phyloP scores from a whole-genome alignment of 2,888 invertebrate species.

The Muscina levida region DNA sequence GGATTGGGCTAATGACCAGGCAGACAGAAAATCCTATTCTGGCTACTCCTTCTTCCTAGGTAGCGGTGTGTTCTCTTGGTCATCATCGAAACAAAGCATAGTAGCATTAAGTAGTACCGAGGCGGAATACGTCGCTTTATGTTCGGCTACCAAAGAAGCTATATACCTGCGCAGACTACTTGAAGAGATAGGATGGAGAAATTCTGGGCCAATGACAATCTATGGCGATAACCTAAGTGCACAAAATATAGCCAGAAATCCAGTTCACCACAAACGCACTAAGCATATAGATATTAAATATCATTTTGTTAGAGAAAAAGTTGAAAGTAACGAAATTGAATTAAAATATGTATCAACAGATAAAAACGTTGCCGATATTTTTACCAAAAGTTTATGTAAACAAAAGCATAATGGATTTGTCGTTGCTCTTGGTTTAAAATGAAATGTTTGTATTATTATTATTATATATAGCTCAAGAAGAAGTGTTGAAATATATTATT shows the following conservation, averaged over 20 bases:
- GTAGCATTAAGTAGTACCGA: slow-evolving; percentile 52
- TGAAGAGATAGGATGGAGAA: slow-evolving; percentile 6
- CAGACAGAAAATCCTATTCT: slow-evolving; percentile 51
- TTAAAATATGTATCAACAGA: slow-evolving; percentile 34
- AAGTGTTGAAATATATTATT: too few species aligned
- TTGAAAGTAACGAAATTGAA: background rate
- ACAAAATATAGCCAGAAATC: slow-evolving; percentile 17
- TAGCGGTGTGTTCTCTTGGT: slow-evolving; percentile 59
- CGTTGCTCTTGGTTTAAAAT: too few species aligned
- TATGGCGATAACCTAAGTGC: slow-evolving; percentile 42
- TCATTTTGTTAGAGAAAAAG: slow-evolving; percentile 38
- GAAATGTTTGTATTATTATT: too few species aligned
- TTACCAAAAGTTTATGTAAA: slow-evolving; percentile 48
- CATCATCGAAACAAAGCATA: slow-evolving; percentile 55
- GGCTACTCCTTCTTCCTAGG: slow-evolving; percentile 56
- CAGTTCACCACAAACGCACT: slow-evolving; percentile 23
- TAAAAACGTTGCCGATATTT: slow-evolving; percentile 28
- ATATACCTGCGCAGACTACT: slow-evolving; percentile 49
- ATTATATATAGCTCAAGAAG: too few species aligned
- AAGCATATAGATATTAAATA: slow-evolving; percentile 46
- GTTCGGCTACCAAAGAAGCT: slow-evolving; percentile 51
- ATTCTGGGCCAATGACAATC: slow-evolving; percentile 1
- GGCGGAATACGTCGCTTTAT: slow-evolving; percentile 30
- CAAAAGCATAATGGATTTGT: slow-evolving; percentile 21
- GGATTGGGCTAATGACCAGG: slow-evolving; percentile 34